phyloP scores from a whole-genome alignment of 2,797 vertebrate species.

The Rhinophrynus dorsalis region DNA sequence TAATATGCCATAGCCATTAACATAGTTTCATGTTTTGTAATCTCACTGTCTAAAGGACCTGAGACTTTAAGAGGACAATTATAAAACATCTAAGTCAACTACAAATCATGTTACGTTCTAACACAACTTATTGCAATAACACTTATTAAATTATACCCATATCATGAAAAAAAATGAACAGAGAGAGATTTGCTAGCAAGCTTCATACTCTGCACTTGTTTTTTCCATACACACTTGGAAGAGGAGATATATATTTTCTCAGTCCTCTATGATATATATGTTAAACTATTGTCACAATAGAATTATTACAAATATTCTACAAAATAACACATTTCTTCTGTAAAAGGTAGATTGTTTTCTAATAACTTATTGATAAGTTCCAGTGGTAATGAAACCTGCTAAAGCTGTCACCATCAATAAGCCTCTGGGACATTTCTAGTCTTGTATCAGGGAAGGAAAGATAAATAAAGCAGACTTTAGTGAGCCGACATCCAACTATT shows the following conservation, averaged over 20 bases:
- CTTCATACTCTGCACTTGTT: too few relatives aligned
- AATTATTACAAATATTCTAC: not conserved
- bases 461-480: not conserved
- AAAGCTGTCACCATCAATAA: not conserved
- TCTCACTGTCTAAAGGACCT: not conserved
- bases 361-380: too few relatives aligned
- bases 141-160: not conserved
- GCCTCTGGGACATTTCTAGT: not conserved
- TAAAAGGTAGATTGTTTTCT: not conserved
- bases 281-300: not conserved
- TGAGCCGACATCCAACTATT: too few relatives aligned
- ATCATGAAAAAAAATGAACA: not conserved
- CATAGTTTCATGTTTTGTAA: too few relatives aligned
- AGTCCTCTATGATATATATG: too few relatives aligned
- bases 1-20: too few relatives aligned
- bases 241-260: too few relatives aligned
- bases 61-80: not conserved
- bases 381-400: not conserved
- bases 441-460: too few relatives aligned
- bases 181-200: not conserved
- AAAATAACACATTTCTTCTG: not conserved
- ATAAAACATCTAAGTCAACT: not conserved
- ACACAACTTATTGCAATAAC: not conserved
- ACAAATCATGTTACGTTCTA: not conserved
- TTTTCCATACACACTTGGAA: too few relatives aligned